These are phyloP conservation scores for Solenodon paradoxus DNA, from an alignment of 2,113 vertebrate species.

Conservation along the genomic window DNA sequence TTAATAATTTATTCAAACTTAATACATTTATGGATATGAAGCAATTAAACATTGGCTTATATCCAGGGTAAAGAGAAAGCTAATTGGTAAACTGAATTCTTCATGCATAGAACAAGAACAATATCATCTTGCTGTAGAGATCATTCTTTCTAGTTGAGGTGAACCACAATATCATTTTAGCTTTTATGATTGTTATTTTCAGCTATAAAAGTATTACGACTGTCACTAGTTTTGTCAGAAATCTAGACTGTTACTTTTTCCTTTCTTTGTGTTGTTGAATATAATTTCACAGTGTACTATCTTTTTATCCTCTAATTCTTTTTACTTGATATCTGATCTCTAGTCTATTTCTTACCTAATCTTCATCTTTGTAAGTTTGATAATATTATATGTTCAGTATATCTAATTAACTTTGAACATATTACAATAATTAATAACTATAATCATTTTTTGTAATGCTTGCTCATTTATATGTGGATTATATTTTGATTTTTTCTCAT, in stretches of 20 bases:
- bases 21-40: slow-evolving; percentile 72
- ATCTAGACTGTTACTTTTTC: background rate
- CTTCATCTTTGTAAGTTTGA: background rate
- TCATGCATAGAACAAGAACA: slow-evolving; percentile 18
- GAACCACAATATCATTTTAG: background rate
- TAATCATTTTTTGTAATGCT: background rate
- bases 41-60: slow-evolving; percentile 63
- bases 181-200: slow-evolving; percentile 26
- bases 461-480: background rate
- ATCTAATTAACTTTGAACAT: background rate
- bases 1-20: slow-evolving; percentile 69
- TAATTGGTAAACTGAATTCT: slow-evolving; percentile 66
- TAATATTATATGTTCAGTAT: background rate
- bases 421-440: background rate
- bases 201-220: slow-evolving; percentile 4
- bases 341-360: background rate
- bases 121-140: background rate
- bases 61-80: slow-evolving; percentile 52
- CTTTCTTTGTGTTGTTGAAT: too few relatives aligned
- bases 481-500: background rate
- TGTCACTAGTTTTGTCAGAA: background rate
- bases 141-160: background rate
- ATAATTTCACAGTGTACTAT: too few relatives aligned
- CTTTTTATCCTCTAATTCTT: too few relatives aligned
- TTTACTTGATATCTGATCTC: too few relatives aligned